Base-by-base conservation (phyloP, 2,797 vertebrate species). In the Catharus ustulatus region DNA sequence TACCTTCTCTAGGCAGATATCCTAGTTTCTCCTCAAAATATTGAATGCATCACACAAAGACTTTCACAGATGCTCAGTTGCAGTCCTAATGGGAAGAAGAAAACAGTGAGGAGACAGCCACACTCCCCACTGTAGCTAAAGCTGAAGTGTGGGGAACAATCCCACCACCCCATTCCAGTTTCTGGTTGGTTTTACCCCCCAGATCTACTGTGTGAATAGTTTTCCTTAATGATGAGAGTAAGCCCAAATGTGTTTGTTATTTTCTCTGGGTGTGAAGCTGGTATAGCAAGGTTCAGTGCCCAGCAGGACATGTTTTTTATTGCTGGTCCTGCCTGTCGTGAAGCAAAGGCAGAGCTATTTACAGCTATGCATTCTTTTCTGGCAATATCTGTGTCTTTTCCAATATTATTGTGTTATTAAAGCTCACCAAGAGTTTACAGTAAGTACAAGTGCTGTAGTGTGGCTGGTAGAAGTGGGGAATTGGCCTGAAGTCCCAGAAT, bases 331-430 rank as follows among this genome's bases (percentile, higher is more conserved):
- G 18, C 45, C 42, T 45, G 36, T 0, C 0, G 48, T 21, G 45
- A 87, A 81, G 62, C 14, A 48, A 88, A 83, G 57, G 19, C 45
- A 77, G 52, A 85, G 30, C 3, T 80, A n/a, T 68, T 89, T 82
- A 49, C 1, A 13, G 11, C 26, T 68, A 36, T 23, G 82, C 16
- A 24, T 55, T 32, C 6, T 61, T 84, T 43, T 52, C 78, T 40
- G 13, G 20, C 20, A 69, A 13, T 79, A 72, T 43, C 59, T 58
- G 4, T 49, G 26, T 62, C 14, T 68, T 61, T 77, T 87, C 23
- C 17, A 13, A 64, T 43, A 54, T 58, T 83, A 42, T 11, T 36
- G 11, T 3, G 4, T 34, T 88, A 45, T 67, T 86, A 89, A 77
- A 81, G 4, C 20, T 86, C 38, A 63, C 11, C 11, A 51, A 40